phyloP scores from a whole-genome alignment of 2,888 invertebrate genomes.

The Hyposoter dolosus region DNA sequence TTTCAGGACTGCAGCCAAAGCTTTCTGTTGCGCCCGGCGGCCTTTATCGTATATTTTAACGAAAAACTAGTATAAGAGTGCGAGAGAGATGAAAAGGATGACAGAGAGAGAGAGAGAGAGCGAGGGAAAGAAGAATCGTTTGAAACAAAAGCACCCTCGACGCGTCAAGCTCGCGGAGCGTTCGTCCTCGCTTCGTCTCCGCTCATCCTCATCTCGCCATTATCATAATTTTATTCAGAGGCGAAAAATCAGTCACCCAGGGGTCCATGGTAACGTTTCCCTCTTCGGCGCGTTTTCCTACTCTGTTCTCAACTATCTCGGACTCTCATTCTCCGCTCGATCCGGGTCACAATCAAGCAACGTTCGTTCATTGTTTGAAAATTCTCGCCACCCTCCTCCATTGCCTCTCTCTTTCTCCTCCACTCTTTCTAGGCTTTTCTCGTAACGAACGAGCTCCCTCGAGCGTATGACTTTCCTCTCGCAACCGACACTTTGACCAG shows the following conservation, averaged over 20 bases:
- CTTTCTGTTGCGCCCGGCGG: conserved; percentile 44
- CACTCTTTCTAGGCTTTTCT: conserved; percentile 19
- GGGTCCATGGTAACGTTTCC: conserved; percentile 48
- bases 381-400: conserved; percentile 30
- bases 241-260: conserved; percentile 80
- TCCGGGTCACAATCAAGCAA: conserved; percentile 76
- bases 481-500: conserved; percentile 67
- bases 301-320: conserved; percentile 41
- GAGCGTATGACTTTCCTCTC: conserved; percentile 66
- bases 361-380: conserved; percentile 75
- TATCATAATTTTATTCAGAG: conserved; percentile 83
- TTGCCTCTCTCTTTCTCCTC: conserved; percentile 14
- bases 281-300: conserved; percentile 22
- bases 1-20: conserved; percentile 39
- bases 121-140: conserved; percentile 61
- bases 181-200: conserved; percentile 27
- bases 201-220: conserved; percentile 70
- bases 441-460: conserved; percentile 66
- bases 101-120: conserved; percentile 13
- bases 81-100: conserved; percentile 27
- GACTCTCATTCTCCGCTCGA: conserved; percentile 62
- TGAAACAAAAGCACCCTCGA: conserved; percentile 77
- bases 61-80: conserved; percentile 37
- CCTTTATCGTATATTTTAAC: conserved; percentile 68
- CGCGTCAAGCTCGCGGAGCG: conserved; percentile 62